A percentile compares a stretch with the other conserved stretches of the same genome.
phyloP scores from a whole-genome alignment of 2,888 invertebrate genomes.

The Eristalis intricaria region DNA sequence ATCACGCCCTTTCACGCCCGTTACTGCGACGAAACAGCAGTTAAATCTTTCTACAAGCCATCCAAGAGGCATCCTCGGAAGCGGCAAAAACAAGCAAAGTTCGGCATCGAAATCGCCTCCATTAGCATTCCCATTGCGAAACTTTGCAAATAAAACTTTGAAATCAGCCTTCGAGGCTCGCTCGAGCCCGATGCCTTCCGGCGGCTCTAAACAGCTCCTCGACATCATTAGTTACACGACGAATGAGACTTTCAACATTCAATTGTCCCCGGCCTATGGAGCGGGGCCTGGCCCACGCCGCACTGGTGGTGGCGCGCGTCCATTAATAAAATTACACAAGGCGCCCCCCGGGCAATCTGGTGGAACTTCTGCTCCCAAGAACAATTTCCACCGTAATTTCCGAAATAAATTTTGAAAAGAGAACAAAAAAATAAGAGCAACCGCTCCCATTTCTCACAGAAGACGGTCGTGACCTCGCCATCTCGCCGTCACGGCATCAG shows the following conservation, averaged over 20 bases:
- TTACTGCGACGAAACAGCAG: background rate
- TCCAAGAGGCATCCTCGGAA: background rate
- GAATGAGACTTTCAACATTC: constrained; percentile 26
- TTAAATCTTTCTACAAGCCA: background rate
- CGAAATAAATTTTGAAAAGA: constrained; percentile 49
- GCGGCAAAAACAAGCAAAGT: background rate
- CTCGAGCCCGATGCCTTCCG: background rate
- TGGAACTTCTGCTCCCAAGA: constrained; percentile 48
- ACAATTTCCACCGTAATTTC: constrained; percentile 65
- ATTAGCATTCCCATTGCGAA: background rate
- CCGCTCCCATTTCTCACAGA: constrained; percentile 55
- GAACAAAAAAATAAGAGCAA: too few relatives aligned
- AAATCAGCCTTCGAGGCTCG: background rate
- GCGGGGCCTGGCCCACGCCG: background rate
- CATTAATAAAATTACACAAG: constrained; percentile 64
- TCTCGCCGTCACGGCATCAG: constrained; percentile 37
- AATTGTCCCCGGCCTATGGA: constrained; percentile 16
- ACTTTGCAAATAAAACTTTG: background rate
- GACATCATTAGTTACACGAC: background rate
- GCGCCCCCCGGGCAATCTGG: constrained; percentile 27
- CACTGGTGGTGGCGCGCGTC: constrained; percentile 3
- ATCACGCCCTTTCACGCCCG: background rate
- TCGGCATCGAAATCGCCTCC: background rate
- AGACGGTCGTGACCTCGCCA: constrained; percentile 35
- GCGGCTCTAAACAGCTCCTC: constrained; percentile 2